Conservation (phyloP, 2,797 vertebrate species). For the Propithecus perrieri region DNA sequence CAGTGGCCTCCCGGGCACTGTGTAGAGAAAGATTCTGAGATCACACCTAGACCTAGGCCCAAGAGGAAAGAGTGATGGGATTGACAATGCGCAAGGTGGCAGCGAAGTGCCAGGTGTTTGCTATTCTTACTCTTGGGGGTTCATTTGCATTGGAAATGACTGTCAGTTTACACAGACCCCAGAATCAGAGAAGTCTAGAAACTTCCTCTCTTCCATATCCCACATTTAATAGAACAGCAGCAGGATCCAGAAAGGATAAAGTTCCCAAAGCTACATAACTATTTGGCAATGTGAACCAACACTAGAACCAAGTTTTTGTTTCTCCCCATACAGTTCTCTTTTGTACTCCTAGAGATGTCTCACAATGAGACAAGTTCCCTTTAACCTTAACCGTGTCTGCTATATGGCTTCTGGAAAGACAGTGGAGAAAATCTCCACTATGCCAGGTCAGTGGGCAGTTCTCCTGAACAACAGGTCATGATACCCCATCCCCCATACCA, state of each 20-base stretch:
- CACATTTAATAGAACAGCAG: neutral
- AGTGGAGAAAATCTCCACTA: neutral
- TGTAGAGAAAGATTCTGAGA: neutral
- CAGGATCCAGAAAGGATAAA: neutral
- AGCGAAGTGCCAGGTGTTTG: neutral
- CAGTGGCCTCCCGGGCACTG: neutral
- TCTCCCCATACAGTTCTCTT: neutral
- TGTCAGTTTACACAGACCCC: neutral
- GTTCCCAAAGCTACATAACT: neutral
- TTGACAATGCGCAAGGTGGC: fast-evolving
- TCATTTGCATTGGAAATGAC: neutral
- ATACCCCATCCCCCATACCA: neutral
- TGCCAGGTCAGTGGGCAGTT: neutral
- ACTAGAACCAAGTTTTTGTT: neutral
- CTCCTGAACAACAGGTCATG: neutral
- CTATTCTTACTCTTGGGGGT: neutral
- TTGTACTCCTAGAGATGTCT: neutral
- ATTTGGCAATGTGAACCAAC: neutral
- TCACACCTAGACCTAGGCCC: neutral
- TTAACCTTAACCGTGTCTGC: neutral
- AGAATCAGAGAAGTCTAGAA: neutral
- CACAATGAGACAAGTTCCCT: neutral
- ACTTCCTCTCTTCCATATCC: neutral
- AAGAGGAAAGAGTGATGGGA: neutral
- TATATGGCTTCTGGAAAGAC: neutral